Evolutionary conservation across 2,113 vertebrate species (phyloP).

Genomic region (Pan troglodytes): DNA sequence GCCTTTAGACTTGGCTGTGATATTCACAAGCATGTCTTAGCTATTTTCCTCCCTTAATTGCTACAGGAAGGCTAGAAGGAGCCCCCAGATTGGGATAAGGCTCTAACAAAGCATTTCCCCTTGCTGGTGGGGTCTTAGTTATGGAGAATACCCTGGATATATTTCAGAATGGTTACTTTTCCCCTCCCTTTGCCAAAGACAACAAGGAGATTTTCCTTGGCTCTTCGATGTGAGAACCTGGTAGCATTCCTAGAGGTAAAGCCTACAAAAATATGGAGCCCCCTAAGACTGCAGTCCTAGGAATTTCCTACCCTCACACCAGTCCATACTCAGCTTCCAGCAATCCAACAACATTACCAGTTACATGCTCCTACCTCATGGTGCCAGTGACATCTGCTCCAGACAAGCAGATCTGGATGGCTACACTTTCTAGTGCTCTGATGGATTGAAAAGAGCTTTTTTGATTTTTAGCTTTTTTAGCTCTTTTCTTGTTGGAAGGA

Average conservation of each 20-base stretch:
- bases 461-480: not conserved
- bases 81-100: accelerated
- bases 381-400: accelerated
- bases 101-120: not conserved
- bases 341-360: not conserved
- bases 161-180: not conserved
- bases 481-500: not conserved
- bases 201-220: not conserved
- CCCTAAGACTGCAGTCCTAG: accelerated
- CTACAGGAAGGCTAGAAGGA: not conserved
- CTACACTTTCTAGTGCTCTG: not conserved
- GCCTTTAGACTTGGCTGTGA: not conserved
- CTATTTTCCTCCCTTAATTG: accelerated
- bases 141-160: not conserved
- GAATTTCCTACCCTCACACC: not conserved
- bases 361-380: accelerated
- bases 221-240: not conserved
- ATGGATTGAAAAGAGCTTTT: not conserved
- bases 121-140: not conserved
- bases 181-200: not conserved
- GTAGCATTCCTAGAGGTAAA: not conserved
- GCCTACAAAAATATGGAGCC: not conserved
- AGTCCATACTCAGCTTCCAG: not conserved
- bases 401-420: not conserved
- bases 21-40: not conserved